A percentile compares a stretch with the other conserved stretches of the same genome.
Evolutionary conservation across 2,888 invertebrate genomes (phyloP).

Genomic region (Chrysolina haemoptera): DNA sequence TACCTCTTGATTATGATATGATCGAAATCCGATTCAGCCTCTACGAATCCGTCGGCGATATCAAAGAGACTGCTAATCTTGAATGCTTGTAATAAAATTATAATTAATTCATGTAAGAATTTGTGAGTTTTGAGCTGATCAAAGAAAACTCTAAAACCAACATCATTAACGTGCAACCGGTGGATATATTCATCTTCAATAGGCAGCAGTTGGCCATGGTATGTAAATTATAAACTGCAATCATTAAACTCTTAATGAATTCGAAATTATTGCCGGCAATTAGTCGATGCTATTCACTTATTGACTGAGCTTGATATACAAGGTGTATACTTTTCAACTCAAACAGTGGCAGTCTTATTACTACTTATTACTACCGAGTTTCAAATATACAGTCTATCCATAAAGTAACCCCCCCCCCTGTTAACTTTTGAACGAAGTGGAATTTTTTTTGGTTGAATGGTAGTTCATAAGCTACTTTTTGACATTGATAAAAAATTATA

Average conservation of each 20-base stretch:
- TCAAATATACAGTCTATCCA: too few species aligned
- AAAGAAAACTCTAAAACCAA: constrained; percentile 26
- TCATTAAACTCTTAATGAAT: constrained; percentile 29
- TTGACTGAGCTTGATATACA: background rate
- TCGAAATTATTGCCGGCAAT: constrained; percentile 24
- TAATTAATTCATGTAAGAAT: constrained; percentile 26
- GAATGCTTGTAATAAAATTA: constrained; percentile 27
- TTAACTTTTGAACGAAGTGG: too few species aligned
- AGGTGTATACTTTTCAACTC: too few species aligned
- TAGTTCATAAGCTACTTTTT: too few species aligned
- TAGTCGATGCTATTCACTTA: background rate
- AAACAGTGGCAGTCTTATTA: too few species aligned
- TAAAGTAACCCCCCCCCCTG: too few species aligned
- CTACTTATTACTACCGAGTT: too few species aligned
- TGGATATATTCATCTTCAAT: constrained; percentile 25
- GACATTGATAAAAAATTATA: too few species aligned
- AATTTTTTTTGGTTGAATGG: too few species aligned
- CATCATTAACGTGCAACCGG: constrained; percentile 29
- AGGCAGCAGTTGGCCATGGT: constrained; percentile 19
- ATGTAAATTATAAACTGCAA: constrained; percentile 27
- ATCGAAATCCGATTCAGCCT: constrained; percentile 15
- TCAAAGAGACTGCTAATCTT: constrained; percentile 31
- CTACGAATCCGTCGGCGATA: constrained; percentile 11
- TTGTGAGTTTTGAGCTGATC: constrained; percentile 26
- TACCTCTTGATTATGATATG: constrained; percentile 24